A percentile compares a stretch with the other conserved stretches of the same genome.
Conservation (phyloP, 2,888 invertebrate species). For the Harpalus rubripes region DNA sequence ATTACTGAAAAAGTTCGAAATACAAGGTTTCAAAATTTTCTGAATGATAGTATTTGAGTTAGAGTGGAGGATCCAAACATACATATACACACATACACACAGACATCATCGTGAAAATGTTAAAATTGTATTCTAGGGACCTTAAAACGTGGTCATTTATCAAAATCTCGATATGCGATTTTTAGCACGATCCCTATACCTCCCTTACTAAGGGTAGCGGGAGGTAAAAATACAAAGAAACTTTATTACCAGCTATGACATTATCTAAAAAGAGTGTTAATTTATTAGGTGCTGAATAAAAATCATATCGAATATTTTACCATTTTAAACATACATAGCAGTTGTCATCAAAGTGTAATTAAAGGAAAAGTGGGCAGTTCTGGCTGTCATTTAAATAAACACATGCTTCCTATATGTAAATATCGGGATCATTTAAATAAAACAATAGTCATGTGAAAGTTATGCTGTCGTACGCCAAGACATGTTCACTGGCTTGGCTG, state of each 20-base stretch:
- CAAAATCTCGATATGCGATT: too few species aligned
- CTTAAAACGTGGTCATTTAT: too few species aligned
- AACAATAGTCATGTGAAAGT: constrained; percentile 38
- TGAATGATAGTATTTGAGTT: too few species aligned
- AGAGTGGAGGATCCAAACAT: too few species aligned
- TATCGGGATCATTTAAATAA: constrained; percentile 22
- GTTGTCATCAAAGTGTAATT: constrained; percentile 36
- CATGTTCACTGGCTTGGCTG: constrained; percentile 1
- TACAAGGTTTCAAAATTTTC: too few species aligned
- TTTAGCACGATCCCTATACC: too few species aligned
- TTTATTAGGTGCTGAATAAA: constrained; percentile 32
- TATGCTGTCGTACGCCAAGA: constrained; percentile 11
- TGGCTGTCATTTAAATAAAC: constrained; percentile 27
- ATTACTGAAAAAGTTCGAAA: too few species aligned
- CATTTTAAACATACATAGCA: constrained; percentile 39
- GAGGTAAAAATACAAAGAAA: too few species aligned
- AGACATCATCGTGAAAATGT: too few species aligned
- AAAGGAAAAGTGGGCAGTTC: constrained; percentile 32
- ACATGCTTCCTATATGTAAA: constrained; percentile 42
- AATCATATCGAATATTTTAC: constrained; percentile 40
- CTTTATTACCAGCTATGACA: background rate
- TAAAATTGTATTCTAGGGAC: too few species aligned
- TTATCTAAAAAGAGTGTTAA: background rate
- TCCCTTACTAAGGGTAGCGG: too few species aligned
- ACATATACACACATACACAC: too few species aligned